Evolutionary conservation across 2,113 vertebrate genomes (phyloP), one percentile per base, ranked within the genome.

Genomic region (Nannobrachium achirus): DNA sequence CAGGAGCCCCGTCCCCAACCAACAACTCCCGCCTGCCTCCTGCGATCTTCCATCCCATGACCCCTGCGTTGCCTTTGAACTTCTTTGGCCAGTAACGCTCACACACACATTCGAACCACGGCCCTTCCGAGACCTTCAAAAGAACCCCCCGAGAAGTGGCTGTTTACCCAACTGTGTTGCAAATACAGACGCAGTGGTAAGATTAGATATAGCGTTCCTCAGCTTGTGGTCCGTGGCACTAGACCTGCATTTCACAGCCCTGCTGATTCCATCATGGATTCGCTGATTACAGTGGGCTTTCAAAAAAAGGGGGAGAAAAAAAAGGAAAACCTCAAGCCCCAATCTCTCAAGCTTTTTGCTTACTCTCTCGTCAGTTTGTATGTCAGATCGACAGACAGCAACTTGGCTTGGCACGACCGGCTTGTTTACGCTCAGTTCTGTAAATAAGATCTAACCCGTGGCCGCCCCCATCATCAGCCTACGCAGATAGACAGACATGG

Each of bases 61-160:
- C 72, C 82, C 80, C 64, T 58, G 49, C 20, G 9, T 73, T 9
- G 81, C 83, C 82, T 91, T 85, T 89, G 88, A 88, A 90, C 88
- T 78, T 82, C 79, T 76, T 46, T 25, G 6, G 53, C 71, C 10
- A 18, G 76, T 52, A 40, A 67, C 14, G 18, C 41, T 55, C 11
- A 4, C 25, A 33, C 25, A 33, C 20, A 45, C 4, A 20, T 19
- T 11, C 10, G 8, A 20, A 33, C 5, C 11, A 10, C 16, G 6
- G 39, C 11, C 55, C 18, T 48, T 57, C 13, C n/a, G 11, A 58
- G 25, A 33, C 63, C 39, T 46, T 57, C 44, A 45, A 42, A 44
- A 11, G 39, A 44, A 42, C 33, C 49, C 18, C 63, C 40, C 38
- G 59, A 66, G 81, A 72, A 59, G 1, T 44, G 10, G 69, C 56